Conservation (phyloP, 92 coral and sea anemone species). For the Virgularia gustaviana region DNA sequence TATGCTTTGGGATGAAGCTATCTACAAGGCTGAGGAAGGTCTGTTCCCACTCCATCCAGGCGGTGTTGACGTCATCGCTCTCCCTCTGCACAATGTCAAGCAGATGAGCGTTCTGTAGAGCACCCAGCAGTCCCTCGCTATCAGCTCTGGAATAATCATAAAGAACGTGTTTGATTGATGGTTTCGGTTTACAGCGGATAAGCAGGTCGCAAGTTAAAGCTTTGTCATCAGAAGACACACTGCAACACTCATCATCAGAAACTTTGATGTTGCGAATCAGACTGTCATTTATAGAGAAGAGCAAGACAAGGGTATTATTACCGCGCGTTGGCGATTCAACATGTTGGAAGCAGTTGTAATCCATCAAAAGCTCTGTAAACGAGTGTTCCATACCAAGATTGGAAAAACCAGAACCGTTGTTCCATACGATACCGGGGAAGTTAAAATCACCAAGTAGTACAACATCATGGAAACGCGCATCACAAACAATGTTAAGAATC, state of each 20-base stretch:
- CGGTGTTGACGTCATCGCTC: slow-evolving; percentile 16
- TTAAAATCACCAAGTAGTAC: slow-evolving; percentile 1
- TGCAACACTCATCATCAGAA: too few species aligned
- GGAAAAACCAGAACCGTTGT: not conserved
- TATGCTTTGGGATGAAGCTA: slow-evolving; percentile 11
- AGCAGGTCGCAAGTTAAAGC: too few species aligned
- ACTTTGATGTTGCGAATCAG: too few species aligned
- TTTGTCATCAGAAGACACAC: too few species aligned
- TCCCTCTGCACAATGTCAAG: slow-evolving; percentile 4
- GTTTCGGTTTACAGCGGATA: slow-evolving; percentile 22
- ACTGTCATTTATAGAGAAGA: too few species aligned
- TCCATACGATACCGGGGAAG: not conserved
- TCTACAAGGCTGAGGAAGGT: slow-evolving; percentile 18
- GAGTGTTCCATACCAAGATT: not conserved
- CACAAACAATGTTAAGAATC: not conserved
- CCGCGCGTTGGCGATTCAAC: slow-evolving; percentile 1
- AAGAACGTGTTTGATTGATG: not conserved
- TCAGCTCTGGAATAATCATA: slow-evolving; percentile 25
- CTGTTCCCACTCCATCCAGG: slow-evolving; percentile 28
- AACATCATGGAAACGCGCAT: not conserved
- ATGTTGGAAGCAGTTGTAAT: not conserved
- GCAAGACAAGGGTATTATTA: not conserved
- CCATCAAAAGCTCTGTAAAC: not conserved
- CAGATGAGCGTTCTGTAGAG: not conserved
- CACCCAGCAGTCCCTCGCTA: slow-evolving; percentile 3